Evolutionary conservation across 2,113 vertebrate genomes (phyloP), one percentile per base, ranked within the genome.

Genomic region (Telmatochromis brichardi): DNA sequence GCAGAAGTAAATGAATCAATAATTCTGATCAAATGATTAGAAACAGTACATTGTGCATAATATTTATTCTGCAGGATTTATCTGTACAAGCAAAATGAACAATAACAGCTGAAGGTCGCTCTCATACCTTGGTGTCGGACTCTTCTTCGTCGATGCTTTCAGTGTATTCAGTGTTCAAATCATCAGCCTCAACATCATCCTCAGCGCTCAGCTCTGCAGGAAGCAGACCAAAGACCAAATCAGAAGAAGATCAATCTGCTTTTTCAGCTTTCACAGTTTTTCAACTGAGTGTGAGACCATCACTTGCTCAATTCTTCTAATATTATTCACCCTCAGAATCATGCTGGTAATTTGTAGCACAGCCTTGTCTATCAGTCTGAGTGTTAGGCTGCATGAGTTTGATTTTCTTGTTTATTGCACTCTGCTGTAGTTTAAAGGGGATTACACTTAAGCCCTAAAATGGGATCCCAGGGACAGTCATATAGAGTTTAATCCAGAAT

Each of bases 131-230:
- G 31, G 60, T 86, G 93, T 42, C 90, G n/a, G 79, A 82, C 78
- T 96, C 95, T 3, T 97, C 96, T 81, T 97, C 96, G 83, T 97
- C 96, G 0, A 93, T 88, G 50, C 96, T 97, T 88, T 96, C 92
- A 0, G 95, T 93, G 90, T 96, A 96, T 71, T 95, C 96, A 12
- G 95, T 96, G 89, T 92, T 96, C 4, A 87, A 50, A 3, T 96
- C 96, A 0, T 94, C 87, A 8, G 76, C 93, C 6, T 96, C 94
- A 1, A 93, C 94, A 4, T 92, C 93, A 1, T 93, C 93, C 21
- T 95, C 96, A 14, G 93, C 83, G 76, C 92, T 94, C 80, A 94
- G 91, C 58, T 96, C 98, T 98, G 87, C 6, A 80, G 86, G 28
- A 93, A 42, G 26, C 57, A 82, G 8, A 51, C 47, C 73, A 51